Conservation (phyloP, 53 echinoderm and acorn worm species). For the Pentamera pediparva region DNA sequence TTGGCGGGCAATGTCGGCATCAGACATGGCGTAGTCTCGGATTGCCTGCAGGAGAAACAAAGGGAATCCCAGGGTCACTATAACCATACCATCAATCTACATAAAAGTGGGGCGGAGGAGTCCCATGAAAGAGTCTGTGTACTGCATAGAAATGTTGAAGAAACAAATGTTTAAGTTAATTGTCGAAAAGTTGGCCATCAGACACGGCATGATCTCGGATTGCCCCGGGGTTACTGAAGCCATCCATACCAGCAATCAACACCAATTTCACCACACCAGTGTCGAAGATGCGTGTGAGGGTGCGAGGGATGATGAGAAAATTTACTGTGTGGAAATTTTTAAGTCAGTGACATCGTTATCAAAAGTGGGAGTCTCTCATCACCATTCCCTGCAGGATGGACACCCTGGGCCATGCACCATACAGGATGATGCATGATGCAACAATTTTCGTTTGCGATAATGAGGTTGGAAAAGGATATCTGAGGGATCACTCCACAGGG, state of each 20-base stretch:
- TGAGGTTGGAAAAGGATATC: neutral
- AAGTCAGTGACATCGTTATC: no score
- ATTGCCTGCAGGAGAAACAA: slow-evolving; percentile 45
- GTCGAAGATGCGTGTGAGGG: neutral
- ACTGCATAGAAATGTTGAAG: no score
- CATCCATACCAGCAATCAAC: neutral
- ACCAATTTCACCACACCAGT: neutral
- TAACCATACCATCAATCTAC: slow-evolving; percentile 19
- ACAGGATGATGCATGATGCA: neutral
- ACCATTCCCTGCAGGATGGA: no score
- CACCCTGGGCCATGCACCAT: no score
- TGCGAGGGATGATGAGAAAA: neutral
- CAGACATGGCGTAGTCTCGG: slow-evolving; percentile 48
- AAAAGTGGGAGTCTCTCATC: no score
- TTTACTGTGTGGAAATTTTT: neutral
- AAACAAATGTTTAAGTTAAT: no score
- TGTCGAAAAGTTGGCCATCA: no score
- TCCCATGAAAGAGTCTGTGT: neutral
- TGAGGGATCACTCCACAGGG: no score
- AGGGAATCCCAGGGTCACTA: slow-evolving; percentile 22
- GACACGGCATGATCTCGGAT: no score
- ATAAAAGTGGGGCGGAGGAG: no score
- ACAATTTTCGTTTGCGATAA: neutral
- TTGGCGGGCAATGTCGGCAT: slow-evolving; percentile 49
- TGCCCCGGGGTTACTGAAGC: no score